Base-by-base conservation (phyloP, 2,888 invertebrate species). In the Lepidocyrtoides sp. region DNA sequence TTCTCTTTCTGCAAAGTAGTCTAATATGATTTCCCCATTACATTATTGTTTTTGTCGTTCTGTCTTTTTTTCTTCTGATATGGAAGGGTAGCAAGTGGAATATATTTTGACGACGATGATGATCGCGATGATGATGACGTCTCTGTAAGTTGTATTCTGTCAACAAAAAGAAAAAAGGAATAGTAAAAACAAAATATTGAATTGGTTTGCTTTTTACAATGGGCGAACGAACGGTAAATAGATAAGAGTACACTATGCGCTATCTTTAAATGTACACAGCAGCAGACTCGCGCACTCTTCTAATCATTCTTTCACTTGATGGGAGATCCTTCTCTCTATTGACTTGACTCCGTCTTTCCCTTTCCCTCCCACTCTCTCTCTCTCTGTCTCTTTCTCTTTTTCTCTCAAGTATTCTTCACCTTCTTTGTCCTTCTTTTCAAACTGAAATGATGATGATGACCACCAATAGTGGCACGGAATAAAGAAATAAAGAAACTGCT, bases 141-240 rank as follows among this genome's bases (percentile, higher is more conserved):
- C 17, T 69, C 32, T 36, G 36, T 69, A n/a, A 17, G 36, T 36
- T 69, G 66, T 17, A 36, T 69, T 60, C 20, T 32, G 66, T 36
- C 32, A 32, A 69, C 66, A n/a, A n/a, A 69, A 69, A 63, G 14
- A 23, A 69, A 69, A 69, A 1, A 14, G 26, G 60, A 10, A 12
- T 23, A 60, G 26, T 60, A 20, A 60, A 60, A 60, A 60, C 26
- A 72, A 20, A 77, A 48, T 77, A 51, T 77, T 77, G 77, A 77
- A 41, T 77, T 29, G 17, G 26, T 5, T 77, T 26, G 14, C 51
- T 77, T 17, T 75, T 51, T 17, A 23, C 66, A 36, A 36, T 77
- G 29, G 26, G 29, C 77, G 26, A 10, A n/a, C 12, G 29, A 66
- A 66, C 36, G 44, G 26, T 0, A 36, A 69, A 32, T 32, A 2